Evolutionary conservation across 2,888 invertebrate genomes (phyloP), one percentile per base, ranked within the genome.

Genomic region (Sialis lutaria): DNA sequence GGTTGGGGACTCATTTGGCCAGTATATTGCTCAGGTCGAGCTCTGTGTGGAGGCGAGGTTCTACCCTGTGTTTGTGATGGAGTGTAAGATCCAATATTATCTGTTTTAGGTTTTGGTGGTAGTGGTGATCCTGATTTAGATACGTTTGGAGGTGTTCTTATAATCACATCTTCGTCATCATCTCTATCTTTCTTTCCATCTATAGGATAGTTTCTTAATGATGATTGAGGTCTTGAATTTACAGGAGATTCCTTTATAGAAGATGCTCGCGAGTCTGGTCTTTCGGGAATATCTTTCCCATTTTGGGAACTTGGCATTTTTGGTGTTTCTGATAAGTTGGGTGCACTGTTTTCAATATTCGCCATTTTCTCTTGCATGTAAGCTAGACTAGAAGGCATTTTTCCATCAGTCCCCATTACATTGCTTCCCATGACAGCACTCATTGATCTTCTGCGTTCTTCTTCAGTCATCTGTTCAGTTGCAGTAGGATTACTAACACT

Each of bases 401-500:
- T 65, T 50, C 59, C 64, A 7, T 58, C 51, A 49, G 64, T 59
- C 42, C 70, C 70, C 45, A 69, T 69, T 31, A 63, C 58, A 50
- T 60, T 62, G 22, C 68, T 67, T 39, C 73, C 67, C 33, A 71
- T 62, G 45, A 69, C 64, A 54, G 69, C 71, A 9, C 70, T 62
- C 6, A 72, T 71, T 54, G 69, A 68, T 50, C 72, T 62, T 44
- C 72, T 62, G 56, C 72, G 72, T 53, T 73, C 74, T 53, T 73
- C 74, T 51, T 69, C 68, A 50, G 61, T 51, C 56, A 67, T 67
- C 44, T 67, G 58, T 33, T 67, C 66, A 53, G 67, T 67, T 40
- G 68, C 68, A 40, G 69, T 65, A 53, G 70, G 69, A 33, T 70
- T 70, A 48, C 70, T 67, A 53, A 73, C 68, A 54, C 72, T 74